Evolutionary conservation across 1,140 invertebrate species (phyloP).

Genomic region (Ladona fulva): DNA sequence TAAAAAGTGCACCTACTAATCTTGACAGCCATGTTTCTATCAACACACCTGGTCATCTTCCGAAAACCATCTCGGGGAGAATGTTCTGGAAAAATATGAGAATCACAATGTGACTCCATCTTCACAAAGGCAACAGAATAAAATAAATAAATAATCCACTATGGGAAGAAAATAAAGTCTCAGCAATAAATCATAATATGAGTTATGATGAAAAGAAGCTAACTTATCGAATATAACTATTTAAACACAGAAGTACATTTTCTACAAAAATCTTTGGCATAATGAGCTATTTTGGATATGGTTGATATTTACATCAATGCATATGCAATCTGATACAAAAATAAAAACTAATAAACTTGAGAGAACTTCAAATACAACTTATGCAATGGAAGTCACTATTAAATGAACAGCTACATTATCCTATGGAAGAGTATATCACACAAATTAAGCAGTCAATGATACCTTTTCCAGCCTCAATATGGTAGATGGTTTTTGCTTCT

Average conservation of each 20-base stretch:
- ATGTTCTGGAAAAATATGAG: neutral
- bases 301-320: too few species aligned
- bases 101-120: neutral
- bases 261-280: too few species aligned
- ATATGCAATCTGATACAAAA: too few species aligned
- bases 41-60: neutral
- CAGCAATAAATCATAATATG: too few species aligned
- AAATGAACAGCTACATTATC: neutral
- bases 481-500: neutral
- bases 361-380: too few species aligned
- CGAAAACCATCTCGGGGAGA: neutral
- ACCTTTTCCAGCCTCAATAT: neutral
- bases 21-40: slow-evolving; percentile 5
- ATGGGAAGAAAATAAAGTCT: too few species aligned
- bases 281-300: too few species aligned
- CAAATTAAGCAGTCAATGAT: neutral
- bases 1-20: slow-evolving; percentile 6
- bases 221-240: too few species aligned
- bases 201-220: too few species aligned
- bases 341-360: too few species aligned
- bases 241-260: too few species aligned
- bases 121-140: neutral
- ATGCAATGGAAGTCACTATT: too few species aligned
- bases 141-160: neutral
- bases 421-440: neutral